These are phyloP conservation scores for Montipora efflorescens DNA, from an alignment of 64 coral and sea anemone species.

Conservation along the genomic window DNA sequence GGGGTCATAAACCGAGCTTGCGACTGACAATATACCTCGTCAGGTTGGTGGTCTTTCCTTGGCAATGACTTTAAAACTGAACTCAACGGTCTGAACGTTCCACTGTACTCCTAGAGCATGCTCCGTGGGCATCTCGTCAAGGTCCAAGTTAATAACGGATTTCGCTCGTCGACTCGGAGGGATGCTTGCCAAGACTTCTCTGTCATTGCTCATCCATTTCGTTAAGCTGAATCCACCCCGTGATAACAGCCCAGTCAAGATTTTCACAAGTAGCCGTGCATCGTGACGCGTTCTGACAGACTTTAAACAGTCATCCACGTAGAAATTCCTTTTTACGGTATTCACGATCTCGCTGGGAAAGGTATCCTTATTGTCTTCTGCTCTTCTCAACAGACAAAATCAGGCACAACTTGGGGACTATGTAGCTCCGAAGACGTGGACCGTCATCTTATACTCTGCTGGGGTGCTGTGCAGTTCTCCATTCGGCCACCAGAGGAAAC, in stretches of 20 bases:
- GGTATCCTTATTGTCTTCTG: background rate
- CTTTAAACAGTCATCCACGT: slow-evolving; percentile 39
- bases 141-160: background rate
- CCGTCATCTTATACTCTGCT: background rate
- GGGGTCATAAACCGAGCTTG: background rate
- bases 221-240: slow-evolving; percentile 26
- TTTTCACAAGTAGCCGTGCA: background rate
- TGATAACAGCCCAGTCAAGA: background rate
- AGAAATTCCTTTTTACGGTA: slow-evolving; percentile 18
- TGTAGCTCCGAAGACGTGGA: background rate
- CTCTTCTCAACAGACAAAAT: background rate
- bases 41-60: background rate
- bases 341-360: background rate
- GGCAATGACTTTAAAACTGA: background rate
- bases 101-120: slow-evolving; percentile 12
- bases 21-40: background rate
- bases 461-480: background rate
- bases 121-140: slow-evolving; percentile 2
- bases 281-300: background rate
- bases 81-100: slow-evolving; percentile 13
- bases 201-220: background rate
- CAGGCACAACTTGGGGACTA: background rate
- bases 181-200: background rate
- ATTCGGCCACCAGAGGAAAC: background rate
- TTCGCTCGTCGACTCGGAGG: background rate